A percentile compares a stretch with the other conserved stretches of the same genome.
Evolutionary conservation across 2,797 vertebrate species (phyloP).

Genomic region (Gallirallus australis): DNA sequence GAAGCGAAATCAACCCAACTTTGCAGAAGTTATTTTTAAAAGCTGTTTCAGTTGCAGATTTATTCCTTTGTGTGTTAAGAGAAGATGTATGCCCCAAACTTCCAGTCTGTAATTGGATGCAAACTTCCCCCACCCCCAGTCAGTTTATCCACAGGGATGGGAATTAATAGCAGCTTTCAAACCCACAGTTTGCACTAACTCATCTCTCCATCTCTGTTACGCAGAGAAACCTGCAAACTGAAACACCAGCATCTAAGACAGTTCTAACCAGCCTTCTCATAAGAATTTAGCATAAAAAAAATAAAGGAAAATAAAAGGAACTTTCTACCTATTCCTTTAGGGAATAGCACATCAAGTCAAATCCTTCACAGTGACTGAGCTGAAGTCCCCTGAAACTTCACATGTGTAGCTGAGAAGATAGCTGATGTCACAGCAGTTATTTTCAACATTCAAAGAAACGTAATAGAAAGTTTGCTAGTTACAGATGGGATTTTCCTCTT

Average conservation of each 20-base stretch:
- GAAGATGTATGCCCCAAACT: neutral
- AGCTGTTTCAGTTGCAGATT: neutral
- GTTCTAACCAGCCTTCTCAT: neutral
- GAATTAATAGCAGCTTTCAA: neutral
- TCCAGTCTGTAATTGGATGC: neutral
- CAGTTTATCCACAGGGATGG: neutral
- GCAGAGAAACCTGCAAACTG: neutral
- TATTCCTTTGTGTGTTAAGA: neutral
- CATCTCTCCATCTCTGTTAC: neutral
- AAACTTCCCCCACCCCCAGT: neutral
- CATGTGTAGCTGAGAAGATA: neutral
- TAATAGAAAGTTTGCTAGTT: neutral
- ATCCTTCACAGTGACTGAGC: neutral
- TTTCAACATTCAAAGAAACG: neutral
- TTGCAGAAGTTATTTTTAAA: neutral
- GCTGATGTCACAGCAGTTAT: neutral
- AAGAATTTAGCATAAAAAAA: neutral
- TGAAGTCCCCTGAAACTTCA: neutral
- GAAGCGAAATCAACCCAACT: neutral
- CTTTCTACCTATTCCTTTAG: neutral
- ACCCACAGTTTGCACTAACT: neutral
- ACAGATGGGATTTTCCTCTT: neutral
- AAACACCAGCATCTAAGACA: neutral
- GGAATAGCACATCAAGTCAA: neutral
- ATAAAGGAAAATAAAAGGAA: neutral